phyloP scores from a whole-genome alignment of 2,888 invertebrate genomes.

The Cephonodes hylas region DNA sequence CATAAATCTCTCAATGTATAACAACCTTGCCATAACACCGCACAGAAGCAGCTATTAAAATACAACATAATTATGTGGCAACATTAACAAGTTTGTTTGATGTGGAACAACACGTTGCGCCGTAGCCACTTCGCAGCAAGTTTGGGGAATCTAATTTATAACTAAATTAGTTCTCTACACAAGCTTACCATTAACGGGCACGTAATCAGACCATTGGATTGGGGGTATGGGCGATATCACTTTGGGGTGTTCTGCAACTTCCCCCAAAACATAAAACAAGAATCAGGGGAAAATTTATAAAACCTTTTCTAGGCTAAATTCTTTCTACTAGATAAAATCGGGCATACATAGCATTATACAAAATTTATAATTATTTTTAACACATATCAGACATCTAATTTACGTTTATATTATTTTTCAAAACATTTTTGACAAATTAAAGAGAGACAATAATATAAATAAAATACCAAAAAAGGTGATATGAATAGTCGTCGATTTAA shows the following conservation, averaged over 20 bases:
- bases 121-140: background rate
- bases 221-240: background rate
- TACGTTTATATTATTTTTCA: too few species aligned
- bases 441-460: too few species aligned
- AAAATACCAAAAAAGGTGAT: too few species aligned
- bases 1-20: background rate
- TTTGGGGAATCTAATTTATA: background rate
- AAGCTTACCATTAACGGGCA: background rate
- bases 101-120: slow-evolving; percentile 7
- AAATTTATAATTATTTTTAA: too few species aligned
- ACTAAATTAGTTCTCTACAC: slow-evolving; percentile 4
- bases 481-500: too few species aligned
- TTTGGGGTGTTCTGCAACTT: background rate
- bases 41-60: background rate
- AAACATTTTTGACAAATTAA: too few species aligned
- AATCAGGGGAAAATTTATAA: too few species aligned
- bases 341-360: too few species aligned
- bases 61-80: background rate
- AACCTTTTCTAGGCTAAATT: too few species aligned
- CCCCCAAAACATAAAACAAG: too few species aligned
- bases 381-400: too few species aligned
- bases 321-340: too few species aligned
- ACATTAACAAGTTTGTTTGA: slow-evolving; percentile 6
- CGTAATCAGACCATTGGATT: background rate
- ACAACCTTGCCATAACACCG: background rate